phyloP scores from a whole-genome alignment of 2,797 vertebrate species.

The Poecilia wingei region DNA sequence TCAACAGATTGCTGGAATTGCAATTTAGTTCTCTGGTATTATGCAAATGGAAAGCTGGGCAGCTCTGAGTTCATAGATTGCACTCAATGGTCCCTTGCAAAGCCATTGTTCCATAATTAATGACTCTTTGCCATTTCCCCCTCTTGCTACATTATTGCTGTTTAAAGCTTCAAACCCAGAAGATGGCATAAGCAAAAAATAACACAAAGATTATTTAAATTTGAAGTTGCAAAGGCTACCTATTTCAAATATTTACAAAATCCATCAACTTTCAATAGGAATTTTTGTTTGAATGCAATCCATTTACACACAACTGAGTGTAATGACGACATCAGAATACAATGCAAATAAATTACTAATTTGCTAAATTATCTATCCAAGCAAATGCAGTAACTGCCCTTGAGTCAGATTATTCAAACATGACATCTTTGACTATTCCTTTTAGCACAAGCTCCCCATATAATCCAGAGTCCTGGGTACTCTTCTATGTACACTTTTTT shows the following conservation, averaged over 20 bases:
- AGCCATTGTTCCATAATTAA: constrained; percentile 75
- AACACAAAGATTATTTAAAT: constrained; percentile 33
- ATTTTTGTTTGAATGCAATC: constrained; percentile 28
- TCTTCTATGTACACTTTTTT: too few relatives aligned
- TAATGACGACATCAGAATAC: constrained; percentile 46
- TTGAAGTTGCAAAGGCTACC: background rate
- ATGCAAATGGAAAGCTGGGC: constrained; percentile 72
- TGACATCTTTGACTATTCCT: too few relatives aligned
- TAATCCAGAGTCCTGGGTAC: too few relatives aligned
- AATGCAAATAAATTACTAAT: constrained; percentile 54
- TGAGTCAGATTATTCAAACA: too few relatives aligned
- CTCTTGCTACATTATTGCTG: constrained; percentile 50
- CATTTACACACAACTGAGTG: constrained; percentile 17
- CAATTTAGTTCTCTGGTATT: constrained; percentile 71
- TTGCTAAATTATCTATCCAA: constrained; percentile 51
- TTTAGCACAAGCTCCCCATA: too few relatives aligned
- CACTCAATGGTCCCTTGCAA: constrained; percentile 61
- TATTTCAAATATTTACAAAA: background rate
- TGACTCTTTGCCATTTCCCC: constrained; percentile 55
- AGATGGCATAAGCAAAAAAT: constrained; percentile 15
- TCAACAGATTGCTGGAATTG: constrained; percentile 68
- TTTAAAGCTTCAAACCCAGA: constrained; percentile 43
- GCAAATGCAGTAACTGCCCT: constrained; percentile 43
- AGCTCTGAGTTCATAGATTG: constrained; percentile 73
- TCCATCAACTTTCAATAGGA: constrained; percentile 21